These are phyloP conservation scores for Eublepharis macularius DNA, from an alignment of 2,113 vertebrate genomes.

Conservation along the genomic window DNA sequence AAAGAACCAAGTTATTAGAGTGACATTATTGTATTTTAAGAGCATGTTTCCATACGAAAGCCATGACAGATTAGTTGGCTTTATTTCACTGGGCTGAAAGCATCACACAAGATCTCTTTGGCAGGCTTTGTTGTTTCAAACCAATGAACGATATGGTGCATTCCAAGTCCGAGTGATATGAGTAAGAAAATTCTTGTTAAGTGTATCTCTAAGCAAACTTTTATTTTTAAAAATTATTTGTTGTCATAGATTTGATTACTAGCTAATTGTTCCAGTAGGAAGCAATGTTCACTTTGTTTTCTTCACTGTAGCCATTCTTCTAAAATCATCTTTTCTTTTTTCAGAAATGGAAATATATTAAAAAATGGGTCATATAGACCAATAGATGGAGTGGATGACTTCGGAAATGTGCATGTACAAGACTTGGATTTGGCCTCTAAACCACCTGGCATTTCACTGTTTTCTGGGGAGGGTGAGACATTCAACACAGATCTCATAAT, in stretches of 20 bases:
- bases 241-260: background rate
- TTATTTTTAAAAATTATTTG: background rate
- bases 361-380: slow-evolving; percentile 26
- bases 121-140: slow-evolving; percentile 11
- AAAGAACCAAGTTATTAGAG: background rate
- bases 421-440: slow-evolving; percentile 42
- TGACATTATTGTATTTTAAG: background rate
- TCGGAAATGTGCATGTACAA: slow-evolving; percentile 48
- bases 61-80: background rate
- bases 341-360: slow-evolving; percentile 46
- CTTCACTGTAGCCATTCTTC: slow-evolving; percentile 15
- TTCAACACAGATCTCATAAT: background rate
- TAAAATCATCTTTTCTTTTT: background rate
- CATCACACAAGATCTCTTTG: background rate
- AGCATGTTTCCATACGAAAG: background rate
- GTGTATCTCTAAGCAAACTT: background rate
- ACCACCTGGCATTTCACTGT: slow-evolving; percentile 42
- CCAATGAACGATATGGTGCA: background rate
- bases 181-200: background rate
- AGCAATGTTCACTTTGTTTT: slow-evolving; percentile 14
- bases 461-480: slow-evolving; percentile 67
- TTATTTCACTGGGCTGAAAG: background rate
- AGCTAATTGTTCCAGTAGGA: slow-evolving; percentile 29
- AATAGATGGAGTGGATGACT: slow-evolving; percentile 42
- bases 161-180: background rate